Conservation (phyloP, 2,888 invertebrate genomes). For the Drosophila maculinotata region DNA sequence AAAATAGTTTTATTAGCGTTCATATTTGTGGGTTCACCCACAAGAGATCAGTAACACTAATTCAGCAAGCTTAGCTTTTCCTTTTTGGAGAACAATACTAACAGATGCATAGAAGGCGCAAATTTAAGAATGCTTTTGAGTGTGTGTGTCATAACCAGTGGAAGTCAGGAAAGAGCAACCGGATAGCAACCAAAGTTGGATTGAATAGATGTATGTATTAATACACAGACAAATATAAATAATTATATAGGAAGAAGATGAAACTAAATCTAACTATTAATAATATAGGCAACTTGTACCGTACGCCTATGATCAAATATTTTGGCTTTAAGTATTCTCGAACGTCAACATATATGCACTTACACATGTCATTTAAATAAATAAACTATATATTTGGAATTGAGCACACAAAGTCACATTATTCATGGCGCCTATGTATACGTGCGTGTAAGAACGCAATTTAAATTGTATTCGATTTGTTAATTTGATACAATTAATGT, state of each 20-base stretch:
- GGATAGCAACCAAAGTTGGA: conserved; percentile 13
- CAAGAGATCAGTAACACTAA: neutral
- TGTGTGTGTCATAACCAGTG: neutral
- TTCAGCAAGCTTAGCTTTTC: too few species aligned
- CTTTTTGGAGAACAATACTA: too few species aligned
- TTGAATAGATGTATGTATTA: conserved; percentile 4
- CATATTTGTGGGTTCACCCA: neutral
- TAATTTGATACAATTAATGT: conserved; percentile 4
- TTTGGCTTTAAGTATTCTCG: neutral
- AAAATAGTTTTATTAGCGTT: neutral
- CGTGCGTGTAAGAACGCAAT: conserved; percentile 12
- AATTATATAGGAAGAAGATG: neutral
- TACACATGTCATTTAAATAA: conserved; percentile 21
- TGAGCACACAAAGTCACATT: conserved; percentile 23
- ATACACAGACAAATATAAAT: too few species aligned
- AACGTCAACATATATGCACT: neutral
- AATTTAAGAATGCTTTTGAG: neutral
- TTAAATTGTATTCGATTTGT: conserved; percentile 12
- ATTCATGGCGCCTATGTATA: conserved; percentile 34
- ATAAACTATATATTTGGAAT: conserved; percentile 24
- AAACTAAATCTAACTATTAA: neutral
- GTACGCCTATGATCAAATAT: neutral
- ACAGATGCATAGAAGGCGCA: too few species aligned
- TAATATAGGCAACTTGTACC: neutral
- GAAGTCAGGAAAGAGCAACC: neutral